Base-by-base conservation (phyloP, 2,888 invertebrate species). In the Drosophila mayaguana region DNA sequence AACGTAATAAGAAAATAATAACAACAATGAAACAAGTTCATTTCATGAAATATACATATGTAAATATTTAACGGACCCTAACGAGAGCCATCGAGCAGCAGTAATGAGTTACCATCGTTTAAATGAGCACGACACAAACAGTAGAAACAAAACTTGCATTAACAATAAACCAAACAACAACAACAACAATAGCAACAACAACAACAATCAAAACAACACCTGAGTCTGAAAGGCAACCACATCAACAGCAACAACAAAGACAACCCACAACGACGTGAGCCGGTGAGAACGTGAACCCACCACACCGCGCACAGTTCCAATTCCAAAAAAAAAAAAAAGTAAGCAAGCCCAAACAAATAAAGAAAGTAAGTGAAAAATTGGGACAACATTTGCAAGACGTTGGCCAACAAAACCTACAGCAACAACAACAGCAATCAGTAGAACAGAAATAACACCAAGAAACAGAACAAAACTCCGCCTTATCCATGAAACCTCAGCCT, bases 331-430 rank as follows among this genome's bases (percentile, higher is more conserved):
- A 28, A 28, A 28, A 28, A 28, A 8, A 28, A 28, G 28, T 43
- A 46, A 51, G 60, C 55, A 59, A 57, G 46, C 64, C 48, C 56
- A 70, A 64, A 72, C 64, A 69, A 80, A 88, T 83, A 81, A 83
- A 84, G 81, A 63, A 75, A 78, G 76, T 72, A 71, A 75, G 73
- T 77, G 64, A 81, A 87, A 89, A 83, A 81, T 81, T 81, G 81
- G 87, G 88, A 75, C 87, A 86, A 78, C 60, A 61, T 76, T 70
- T 63, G 54, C 68, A 45, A 73, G 72, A 12, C 72, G 82, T 59
- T 65, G 40, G 53, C 59, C 28, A 18, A 57, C 70, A 53, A 50
- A 34, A 62, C 34, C 20, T 43, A 20, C 34, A 57, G 36, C 12
- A 57, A 43, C 12, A 61, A 57, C 18, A 54, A 43, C 12, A 61